Evolutionary conservation across 2,888 invertebrate genomes (phyloP).

Genomic region (Metalampra italica): DNA sequence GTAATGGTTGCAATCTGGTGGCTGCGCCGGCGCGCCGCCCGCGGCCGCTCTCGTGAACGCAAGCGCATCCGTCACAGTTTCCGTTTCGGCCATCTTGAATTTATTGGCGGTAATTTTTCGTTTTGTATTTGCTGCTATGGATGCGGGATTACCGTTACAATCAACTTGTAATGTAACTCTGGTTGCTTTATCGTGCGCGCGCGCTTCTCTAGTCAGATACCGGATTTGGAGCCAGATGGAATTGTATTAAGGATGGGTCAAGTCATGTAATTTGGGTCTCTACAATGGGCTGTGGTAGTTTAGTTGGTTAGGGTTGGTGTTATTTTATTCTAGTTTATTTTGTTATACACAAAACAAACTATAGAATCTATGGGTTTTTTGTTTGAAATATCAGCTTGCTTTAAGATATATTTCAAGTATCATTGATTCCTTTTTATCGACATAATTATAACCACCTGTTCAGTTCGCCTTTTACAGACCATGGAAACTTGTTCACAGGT

Average conservation of each 20-base stretch:
- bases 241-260: no score
- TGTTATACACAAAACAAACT: no score
- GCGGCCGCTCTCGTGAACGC: constrained; percentile 39
- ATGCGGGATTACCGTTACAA: neutral
- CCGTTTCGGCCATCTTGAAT: constrained; percentile 52
- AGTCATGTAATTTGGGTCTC: no score
- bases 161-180: neutral
- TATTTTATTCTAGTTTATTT: no score
- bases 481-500: neutral
- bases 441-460: constrained; percentile 4
- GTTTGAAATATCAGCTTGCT: neutral
- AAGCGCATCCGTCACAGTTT: constrained; percentile 45
- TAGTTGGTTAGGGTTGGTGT: no score
- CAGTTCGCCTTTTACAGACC: constrained; percentile 6
- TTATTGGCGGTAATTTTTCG: constrained; percentile 12
- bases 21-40: constrained; percentile 8
- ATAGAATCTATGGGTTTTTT: no score
- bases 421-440: constrained; percentile 13
- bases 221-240: no score
- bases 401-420: constrained; percentile 12
- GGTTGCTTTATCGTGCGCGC: neutral
- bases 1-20: constrained; percentile 39
- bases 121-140: neutral
- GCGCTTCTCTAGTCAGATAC: neutral
- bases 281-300: no score